Conservation (phyloP, 2,113 vertebrate genomes). For the Phrynosoma platyrhinos region DNA sequence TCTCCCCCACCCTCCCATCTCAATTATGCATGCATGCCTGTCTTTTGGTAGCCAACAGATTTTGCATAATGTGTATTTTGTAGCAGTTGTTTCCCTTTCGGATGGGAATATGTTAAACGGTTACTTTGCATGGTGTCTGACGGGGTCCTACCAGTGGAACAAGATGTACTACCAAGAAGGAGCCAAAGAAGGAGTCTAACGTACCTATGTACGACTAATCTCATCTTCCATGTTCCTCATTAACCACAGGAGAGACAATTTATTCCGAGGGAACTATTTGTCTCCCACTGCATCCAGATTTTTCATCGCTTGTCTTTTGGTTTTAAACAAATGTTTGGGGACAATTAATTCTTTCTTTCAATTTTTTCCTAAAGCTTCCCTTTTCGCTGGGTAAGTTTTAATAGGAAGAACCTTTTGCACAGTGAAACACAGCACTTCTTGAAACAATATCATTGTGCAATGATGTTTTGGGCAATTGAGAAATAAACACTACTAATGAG, state of each 20-base stretch:
- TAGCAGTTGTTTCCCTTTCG: conserved; percentile 23
- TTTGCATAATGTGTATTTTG: conserved; percentile 35
- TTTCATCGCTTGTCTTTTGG: neutral
- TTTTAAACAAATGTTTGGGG: neutral
- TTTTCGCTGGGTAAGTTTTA: no score
- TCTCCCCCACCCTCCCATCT: neutral
- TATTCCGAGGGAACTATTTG: conserved; percentile 4
- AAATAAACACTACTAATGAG: no score
- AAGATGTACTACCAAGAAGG: conserved; percentile 27
- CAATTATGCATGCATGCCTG: neutral
- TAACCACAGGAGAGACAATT: conserved; percentile 6
- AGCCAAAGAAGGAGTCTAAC: neutral
- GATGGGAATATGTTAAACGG: neutral
- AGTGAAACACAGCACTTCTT: no score
- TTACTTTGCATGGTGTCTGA: neutral
- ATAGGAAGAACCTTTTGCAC: no score
- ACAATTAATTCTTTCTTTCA: no score
- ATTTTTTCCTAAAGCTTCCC: no score
- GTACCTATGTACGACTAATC: conserved; percentile 2
- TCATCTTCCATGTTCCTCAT: conserved; percentile 15
- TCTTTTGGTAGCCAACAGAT: conserved; percentile 3
- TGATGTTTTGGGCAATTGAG: no score
- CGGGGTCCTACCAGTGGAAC: neutral
- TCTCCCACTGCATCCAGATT: neutral
- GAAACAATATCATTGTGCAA: no score